These are phyloP conservation scores for Porites cylindrica DNA, from an alignment of 92 coral and sea anemone genomes.

Conservation along the genomic window DNA sequence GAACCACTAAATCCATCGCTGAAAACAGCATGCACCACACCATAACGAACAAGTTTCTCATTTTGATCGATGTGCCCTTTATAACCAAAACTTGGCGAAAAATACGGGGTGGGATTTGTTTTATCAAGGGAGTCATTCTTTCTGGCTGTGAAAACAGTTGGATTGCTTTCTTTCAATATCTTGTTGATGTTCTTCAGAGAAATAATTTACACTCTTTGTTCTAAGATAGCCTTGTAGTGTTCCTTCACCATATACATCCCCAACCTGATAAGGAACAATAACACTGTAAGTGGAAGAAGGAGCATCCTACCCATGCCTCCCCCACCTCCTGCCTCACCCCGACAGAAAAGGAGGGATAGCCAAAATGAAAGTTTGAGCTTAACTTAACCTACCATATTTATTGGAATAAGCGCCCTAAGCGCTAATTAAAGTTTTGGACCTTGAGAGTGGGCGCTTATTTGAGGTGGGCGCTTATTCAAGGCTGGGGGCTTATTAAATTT, in stretches of 20 bases:
- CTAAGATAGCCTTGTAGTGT: slow-evolving; percentile 57
- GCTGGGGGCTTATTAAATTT: too few relatives aligned
- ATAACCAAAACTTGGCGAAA: slow-evolving; percentile 40
- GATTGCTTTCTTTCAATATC: slow-evolving; percentile 22
- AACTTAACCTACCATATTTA: too few relatives aligned
- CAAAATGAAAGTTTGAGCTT: too few relatives aligned
- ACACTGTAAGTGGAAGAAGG: too few relatives aligned
- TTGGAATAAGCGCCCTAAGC: too few relatives aligned
- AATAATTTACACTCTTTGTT: slow-evolving; percentile 35
- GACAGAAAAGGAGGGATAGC: too few relatives aligned
- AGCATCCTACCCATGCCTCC: too few relatives aligned
- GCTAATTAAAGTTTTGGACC: too few relatives aligned
- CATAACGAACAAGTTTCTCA: slow-evolving; percentile 37
- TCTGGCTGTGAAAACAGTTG: slow-evolving; percentile 25
- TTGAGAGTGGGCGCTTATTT: too few relatives aligned
- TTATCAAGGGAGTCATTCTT: slow-evolving; percentile 20
- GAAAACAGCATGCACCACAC: slow-evolving; percentile 40
- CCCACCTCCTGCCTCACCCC: too few relatives aligned
- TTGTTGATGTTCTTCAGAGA: slow-evolving; percentile 34
- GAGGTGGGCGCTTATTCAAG: too few relatives aligned
- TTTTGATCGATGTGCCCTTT: slow-evolving; percentile 54
- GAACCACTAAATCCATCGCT: slow-evolving; percentile 46
- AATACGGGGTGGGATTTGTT: slow-evolving; percentile 36
- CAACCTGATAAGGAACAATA: slow-evolving; percentile 23
- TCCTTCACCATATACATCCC: slow-evolving; percentile 39